Percentiles rank a stretch among this genome's conserved stretches.
phyloP scores from a whole-genome alignment of 2,888 invertebrate genomes.

The Polymixis lichenea region DNA sequence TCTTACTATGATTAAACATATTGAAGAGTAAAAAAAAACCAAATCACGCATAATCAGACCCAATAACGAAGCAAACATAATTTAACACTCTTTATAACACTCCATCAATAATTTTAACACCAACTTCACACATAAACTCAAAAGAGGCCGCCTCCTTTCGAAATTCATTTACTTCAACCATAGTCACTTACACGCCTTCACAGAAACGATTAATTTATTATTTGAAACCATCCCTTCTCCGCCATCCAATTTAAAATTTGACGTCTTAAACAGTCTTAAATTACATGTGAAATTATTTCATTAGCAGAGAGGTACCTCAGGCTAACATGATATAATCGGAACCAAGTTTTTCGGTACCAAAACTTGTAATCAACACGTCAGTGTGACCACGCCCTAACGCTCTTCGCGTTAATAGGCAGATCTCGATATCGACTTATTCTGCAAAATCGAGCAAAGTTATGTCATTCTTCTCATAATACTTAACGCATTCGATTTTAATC shows the following conservation, averaged over 20 bases:
- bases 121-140: slow-evolving; percentile 42
- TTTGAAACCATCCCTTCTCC: slow-evolving; percentile 86
- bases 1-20: background rate
- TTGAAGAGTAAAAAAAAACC: background rate
- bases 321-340: slow-evolving; percentile 75
- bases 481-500: slow-evolving; percentile 53
- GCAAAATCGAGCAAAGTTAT: slow-evolving; percentile 74
- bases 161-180: slow-evolving; percentile 81
- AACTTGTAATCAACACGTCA: slow-evolving; percentile 89
- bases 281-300: slow-evolving; percentile 89
- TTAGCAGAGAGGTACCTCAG: slow-evolving; percentile 82
- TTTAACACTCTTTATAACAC: slow-evolving; percentile 52
- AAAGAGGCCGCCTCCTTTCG: slow-evolving; percentile 65
- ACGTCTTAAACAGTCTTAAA: slow-evolving; percentile 90
- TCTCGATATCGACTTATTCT: slow-evolving; percentile 84
- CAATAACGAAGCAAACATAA: slow-evolving; percentile 25
- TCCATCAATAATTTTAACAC: slow-evolving; percentile 69
- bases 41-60: background rate
- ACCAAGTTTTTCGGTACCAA: slow-evolving; percentile 81
- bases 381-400: slow-evolving; percentile 82
- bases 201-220: slow-evolving; percentile 89
- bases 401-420: slow-evolving; percentile 86
- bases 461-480: slow-evolving; percentile 22
- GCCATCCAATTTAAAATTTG: slow-evolving; percentile 90
- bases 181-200: slow-evolving; percentile 81